Percentiles rank a stretch among this genome's conserved stretches.
Conservation (phyloP, 2,888 invertebrate species). For the Leptodirus hochenwartii region DNA sequence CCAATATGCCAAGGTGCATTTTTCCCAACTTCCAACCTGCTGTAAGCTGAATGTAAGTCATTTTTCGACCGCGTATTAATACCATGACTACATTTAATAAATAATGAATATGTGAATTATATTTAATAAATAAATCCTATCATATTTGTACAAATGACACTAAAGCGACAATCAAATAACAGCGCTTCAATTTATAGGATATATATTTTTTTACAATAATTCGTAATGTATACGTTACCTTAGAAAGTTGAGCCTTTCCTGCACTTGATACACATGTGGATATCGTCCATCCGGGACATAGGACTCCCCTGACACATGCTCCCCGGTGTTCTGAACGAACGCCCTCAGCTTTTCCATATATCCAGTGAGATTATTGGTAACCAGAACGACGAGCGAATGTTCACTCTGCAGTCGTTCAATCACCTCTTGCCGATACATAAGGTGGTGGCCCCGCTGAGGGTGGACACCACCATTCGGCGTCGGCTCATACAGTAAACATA, state of each 20-base stretch:
- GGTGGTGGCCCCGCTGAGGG: conserved; percentile 34
- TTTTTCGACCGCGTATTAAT: too few species aligned
- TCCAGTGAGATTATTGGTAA: conserved; percentile 75
- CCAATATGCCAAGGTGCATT: too few species aligned
- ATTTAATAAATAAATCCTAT: too few species aligned
- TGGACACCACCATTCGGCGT: conserved; percentile 41
- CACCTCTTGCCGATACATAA: conserved; percentile 33
- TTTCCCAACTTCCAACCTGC: too few species aligned
- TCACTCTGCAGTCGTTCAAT: conserved; percentile 82
- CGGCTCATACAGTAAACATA: conserved; percentile 85
- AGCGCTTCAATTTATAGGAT: too few species aligned
- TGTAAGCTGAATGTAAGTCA: too few species aligned
- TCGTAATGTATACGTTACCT: conserved; percentile 21
- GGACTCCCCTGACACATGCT: conserved; percentile 58
- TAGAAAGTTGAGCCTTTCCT: conserved; percentile 84
- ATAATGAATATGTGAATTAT: too few species aligned
- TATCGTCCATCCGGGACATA: conserved; percentile 77
- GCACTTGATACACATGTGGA: conserved; percentile 81
- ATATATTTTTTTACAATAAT: too few species aligned
- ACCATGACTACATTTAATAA: too few species aligned
- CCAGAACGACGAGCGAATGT: conserved; percentile 83
- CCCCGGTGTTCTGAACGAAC: conserved; percentile 47
- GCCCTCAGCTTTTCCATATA: conserved; percentile 79
- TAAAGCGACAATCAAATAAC: too few species aligned
- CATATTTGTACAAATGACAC: too few species aligned